A percentile compares a stretch with the other conserved stretches of the same genome.
phyloP scores from a whole-genome alignment of 2,113 vertebrate species.

The Neofelis nebulosa region DNA sequence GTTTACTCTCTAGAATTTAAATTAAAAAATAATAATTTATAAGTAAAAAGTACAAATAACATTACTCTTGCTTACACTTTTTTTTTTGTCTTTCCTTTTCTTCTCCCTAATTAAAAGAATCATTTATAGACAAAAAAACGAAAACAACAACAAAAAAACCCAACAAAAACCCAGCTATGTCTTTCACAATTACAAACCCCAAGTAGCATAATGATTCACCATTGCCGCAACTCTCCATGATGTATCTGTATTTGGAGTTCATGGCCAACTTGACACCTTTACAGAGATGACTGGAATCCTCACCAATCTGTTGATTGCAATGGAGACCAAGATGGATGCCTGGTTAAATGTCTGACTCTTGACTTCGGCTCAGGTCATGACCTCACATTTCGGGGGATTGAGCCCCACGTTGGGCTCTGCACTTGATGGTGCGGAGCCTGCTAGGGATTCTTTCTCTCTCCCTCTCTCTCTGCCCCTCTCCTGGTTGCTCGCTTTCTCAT shows the following conservation, averaged over 20 bases:
- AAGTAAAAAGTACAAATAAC: not conserved
- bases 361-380: too few species aligned
- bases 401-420: too few species aligned
- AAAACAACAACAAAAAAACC: not conserved
- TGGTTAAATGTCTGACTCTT: too few species aligned
- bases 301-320: not conserved
- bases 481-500: too few species aligned
- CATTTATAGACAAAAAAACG: not conserved
- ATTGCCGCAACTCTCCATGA: not conserved
- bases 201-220: not conserved
- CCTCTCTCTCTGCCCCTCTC: too few species aligned
- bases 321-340: not conserved
- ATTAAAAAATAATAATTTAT: too few species aligned
- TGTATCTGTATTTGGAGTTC: not conserved
- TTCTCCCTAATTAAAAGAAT: not conserved
- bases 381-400: too few species aligned
- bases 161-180: not conserved
- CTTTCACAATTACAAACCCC: not conserved
- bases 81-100: not conserved
- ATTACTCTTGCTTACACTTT: not conserved
- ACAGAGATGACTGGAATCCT: not conserved
- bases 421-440: too few species aligned
- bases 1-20: too few species aligned
- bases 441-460: too few species aligned
- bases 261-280: not conserved